Conservation (phyloP, 2,113 vertebrate species). For the Chloropsis hardwickii region DNA sequence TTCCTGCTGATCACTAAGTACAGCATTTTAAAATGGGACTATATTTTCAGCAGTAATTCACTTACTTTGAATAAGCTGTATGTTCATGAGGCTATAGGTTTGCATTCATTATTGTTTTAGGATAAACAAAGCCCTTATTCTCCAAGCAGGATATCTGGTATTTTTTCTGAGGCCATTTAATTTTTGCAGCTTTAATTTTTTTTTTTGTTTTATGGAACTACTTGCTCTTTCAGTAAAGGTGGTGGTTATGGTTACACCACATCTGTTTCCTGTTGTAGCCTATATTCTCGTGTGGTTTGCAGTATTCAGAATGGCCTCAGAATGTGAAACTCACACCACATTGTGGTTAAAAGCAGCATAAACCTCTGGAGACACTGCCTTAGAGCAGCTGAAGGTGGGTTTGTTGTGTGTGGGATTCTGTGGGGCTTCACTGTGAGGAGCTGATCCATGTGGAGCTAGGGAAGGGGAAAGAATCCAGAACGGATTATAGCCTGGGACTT, state of each 20-base stretch:
- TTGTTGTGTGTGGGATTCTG: background rate
- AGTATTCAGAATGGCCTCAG: conserved; percentile 79
- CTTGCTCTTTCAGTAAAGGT: conserved; percentile 2
- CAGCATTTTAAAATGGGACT: background rate
- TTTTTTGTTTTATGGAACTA: background rate
- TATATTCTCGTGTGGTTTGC: conserved; percentile 75
- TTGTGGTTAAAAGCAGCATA: conserved; percentile 71
- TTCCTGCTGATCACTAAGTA: background rate
- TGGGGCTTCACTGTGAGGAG: conserved; percentile 7
- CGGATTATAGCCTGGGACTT: background rate
- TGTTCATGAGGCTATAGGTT: background rate
- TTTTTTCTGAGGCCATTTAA: background rate
- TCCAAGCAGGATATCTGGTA: background rate
- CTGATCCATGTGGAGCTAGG: conserved; percentile 39
- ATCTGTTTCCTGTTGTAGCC: conserved; percentile 82
- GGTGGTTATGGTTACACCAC: conserved; percentile 69
- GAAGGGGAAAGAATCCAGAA: background rate
- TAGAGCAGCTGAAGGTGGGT: conserved; percentile 27
- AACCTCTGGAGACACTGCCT: conserved; percentile 71
- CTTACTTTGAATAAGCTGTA: background rate
- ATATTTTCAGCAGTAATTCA: background rate
- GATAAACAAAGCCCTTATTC: background rate
- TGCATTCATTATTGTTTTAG: background rate
- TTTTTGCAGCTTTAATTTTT: background rate
- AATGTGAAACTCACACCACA: conserved; percentile 75